Conservation (phyloP, 2,888 invertebrate species). For the Xiphydria camelus region DNA sequence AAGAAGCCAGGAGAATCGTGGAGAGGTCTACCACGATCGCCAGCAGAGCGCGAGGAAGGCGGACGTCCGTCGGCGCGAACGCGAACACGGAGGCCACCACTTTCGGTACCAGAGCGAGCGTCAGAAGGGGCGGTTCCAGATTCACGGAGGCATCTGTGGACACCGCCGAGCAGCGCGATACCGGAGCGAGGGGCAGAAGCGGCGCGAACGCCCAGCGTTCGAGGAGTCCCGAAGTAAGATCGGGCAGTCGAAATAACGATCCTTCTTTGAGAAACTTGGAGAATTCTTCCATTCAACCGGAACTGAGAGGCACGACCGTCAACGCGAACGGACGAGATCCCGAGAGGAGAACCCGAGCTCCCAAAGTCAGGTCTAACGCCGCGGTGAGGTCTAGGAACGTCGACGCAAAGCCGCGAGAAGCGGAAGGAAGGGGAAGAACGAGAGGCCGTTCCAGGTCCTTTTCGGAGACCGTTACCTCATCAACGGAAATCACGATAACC, state of each 20-base stretch:
- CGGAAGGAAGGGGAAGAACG: conserved; percentile 3
- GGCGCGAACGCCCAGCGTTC: conserved; percentile 13
- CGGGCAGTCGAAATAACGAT: conserved; percentile 1
- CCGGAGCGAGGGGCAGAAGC: conserved; percentile 19
- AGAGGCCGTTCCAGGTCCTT: neutral
- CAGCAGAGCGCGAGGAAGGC: conserved; percentile 14
- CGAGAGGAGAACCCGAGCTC: neutral
- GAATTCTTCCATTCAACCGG: conserved; percentile 1
- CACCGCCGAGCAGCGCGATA: neutral
- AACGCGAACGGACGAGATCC: conserved; percentile 2
- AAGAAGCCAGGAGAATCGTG: neutral
- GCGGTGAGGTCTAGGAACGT: conserved; percentile 5
- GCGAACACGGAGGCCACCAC: conserved; percentile 18
- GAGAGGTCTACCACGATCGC: conserved; percentile 13
- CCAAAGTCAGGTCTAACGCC: too few species aligned
- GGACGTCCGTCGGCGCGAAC: conserved; percentile 29
- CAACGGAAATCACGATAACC: conserved; percentile 1
- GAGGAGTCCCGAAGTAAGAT: conserved; percentile 16
- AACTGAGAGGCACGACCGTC: neutral
- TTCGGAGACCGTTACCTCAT: neutral
- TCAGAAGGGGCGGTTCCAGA: neutral
- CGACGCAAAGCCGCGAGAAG: neutral
- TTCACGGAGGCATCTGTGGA: neutral
- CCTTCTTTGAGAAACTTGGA: neutral
- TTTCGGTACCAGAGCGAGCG: neutral